These are phyloP conservation scores for Microcebus griseorufus DNA, from an alignment of 2,113 vertebrate species.

Conservation along the genomic window DNA sequence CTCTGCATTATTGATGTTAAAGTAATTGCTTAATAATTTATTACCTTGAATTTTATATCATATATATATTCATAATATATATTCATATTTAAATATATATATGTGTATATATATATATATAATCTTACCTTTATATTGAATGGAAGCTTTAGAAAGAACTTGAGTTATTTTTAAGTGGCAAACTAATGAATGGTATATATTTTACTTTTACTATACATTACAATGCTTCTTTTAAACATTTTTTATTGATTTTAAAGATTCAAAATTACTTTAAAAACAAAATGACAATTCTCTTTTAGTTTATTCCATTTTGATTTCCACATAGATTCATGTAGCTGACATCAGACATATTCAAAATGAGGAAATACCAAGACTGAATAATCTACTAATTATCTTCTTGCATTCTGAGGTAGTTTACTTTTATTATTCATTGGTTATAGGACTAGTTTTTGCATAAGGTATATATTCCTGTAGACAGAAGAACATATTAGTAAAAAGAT, in stretches of 20 bases:
- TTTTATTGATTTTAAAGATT: neutral
- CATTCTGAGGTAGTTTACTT: neutral
- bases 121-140: neutral
- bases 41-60: neutral
- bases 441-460: constrained; percentile 12
- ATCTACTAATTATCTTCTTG: constrained; percentile 22
- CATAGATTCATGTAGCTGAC: neutral
- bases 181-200: neutral
- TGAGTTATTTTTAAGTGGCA: neutral
- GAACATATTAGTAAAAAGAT: neutral
- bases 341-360: constrained; percentile 16
- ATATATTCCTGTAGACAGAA: neutral
- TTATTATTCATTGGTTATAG: constrained; percentile 35
- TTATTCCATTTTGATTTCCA: neutral
- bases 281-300: neutral
- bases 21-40: constrained; percentile 56
- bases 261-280: neutral
- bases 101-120: neutral
- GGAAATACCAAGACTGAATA: neutral
- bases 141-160: neutral
- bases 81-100: neutral
- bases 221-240: neutral
- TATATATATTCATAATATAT: neutral
- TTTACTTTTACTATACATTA: neutral
- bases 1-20: neutral